Conservation (phyloP, 2,797 vertebrate genomes). For the Australoheros facetus region DNA sequence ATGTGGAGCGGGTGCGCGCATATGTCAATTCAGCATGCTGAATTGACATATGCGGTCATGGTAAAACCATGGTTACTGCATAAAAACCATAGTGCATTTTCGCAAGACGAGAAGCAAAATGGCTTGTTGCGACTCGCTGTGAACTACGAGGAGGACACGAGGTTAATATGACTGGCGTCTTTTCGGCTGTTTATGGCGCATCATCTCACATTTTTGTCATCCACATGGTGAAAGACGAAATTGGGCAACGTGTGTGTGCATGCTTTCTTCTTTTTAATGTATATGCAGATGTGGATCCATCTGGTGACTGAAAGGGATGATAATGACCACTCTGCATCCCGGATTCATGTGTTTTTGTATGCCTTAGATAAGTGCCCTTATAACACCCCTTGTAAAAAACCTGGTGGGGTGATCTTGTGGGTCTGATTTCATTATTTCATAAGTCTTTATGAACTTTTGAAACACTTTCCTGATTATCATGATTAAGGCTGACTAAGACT, state of each 20-base stretch:
- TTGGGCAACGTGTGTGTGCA: neutral
- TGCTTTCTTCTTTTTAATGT: neutral
- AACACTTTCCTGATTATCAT: neutral
- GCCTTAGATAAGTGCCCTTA: neutral
- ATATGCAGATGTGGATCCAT: conserved; percentile 1
- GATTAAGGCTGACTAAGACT: neutral
- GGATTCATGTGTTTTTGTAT: neutral
- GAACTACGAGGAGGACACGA: conserved; percentile 17
- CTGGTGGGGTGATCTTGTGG: neutral
- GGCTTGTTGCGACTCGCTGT: conserved; percentile 67
- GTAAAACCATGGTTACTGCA: too few relatives aligned
- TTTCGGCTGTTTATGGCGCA: conserved; percentile 33
- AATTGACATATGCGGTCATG: too few relatives aligned
- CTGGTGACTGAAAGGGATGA: conserved; percentile 54
- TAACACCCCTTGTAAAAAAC: neutral
- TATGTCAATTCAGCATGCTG: conserved; percentile 8
- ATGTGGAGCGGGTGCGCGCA: conserved; percentile 13
- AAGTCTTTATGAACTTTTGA: neutral
- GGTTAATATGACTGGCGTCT: conserved; percentile 10
- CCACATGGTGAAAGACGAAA: neutral
- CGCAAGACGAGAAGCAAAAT: conserved; percentile 6
- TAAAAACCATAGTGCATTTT: too few relatives aligned
- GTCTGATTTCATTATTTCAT: neutral
- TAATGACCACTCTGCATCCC: conserved; percentile 25
- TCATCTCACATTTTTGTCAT: neutral